phyloP scores from a whole-genome alignment of 2,113 vertebrate species.

The Hymenochirus boettgeri region DNA sequence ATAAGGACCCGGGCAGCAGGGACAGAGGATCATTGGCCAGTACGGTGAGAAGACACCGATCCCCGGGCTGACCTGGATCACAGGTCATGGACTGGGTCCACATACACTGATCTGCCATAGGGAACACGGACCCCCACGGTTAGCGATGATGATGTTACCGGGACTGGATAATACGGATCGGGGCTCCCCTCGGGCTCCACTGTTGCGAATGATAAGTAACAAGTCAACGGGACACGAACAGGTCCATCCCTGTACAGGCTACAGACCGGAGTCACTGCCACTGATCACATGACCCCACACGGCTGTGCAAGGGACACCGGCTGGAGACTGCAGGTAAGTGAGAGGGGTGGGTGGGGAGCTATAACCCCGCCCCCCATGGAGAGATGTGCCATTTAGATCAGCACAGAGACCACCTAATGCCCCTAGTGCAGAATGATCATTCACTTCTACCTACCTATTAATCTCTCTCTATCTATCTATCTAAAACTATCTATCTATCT shows the following conservation, averaged over 20 bases:
- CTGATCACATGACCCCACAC: no score
- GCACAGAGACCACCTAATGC: not conserved
- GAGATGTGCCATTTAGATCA: not conserved
- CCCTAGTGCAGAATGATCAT: no score
- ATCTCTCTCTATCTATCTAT: not conserved
- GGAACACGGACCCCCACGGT: slow-evolving; percentile 70
- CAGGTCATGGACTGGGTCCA: slow-evolving; percentile 72
- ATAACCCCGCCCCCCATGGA: not conserved
- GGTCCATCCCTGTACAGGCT: no score
- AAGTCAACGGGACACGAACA: no score
- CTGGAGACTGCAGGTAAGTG: not conserved
- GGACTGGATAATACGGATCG: slow-evolving; percentile 35
- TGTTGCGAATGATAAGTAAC: no score
- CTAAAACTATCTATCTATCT: no score
- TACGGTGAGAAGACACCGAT: slow-evolving; percentile 67
- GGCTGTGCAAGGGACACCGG: not conserved
- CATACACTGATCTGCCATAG: slow-evolving; percentile 67
- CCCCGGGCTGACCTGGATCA: slow-evolving; percentile 67
- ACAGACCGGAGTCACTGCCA: no score
- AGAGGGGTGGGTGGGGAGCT: not conserved
- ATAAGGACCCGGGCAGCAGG: slow-evolving; percentile 63
- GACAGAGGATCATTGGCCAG: slow-evolving; percentile 69
- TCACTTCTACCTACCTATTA: slow-evolving; percentile 13
- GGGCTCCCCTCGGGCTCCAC: not conserved
- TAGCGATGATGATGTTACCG: slow-evolving; percentile 63